Evolutionary conservation across 2,797 vertebrate genomes (phyloP).

Genomic region (Podargus strigoides): DNA sequence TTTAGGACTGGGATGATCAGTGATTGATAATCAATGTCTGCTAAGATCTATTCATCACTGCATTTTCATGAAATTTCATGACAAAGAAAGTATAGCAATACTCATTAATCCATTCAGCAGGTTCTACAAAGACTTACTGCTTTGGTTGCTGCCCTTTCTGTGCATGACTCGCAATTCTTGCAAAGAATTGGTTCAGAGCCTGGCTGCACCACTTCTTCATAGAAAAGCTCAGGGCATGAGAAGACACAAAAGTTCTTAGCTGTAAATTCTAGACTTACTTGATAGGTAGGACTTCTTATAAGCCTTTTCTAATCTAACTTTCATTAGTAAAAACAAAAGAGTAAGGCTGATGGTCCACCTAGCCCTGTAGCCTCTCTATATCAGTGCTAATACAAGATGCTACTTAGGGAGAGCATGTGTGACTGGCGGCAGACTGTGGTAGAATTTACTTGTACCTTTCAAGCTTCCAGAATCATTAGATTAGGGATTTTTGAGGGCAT

Average conservation of each 20-base stretch:
- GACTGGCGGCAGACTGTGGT: background rate
- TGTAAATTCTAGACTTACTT: background rate
- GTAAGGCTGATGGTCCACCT: background rate
- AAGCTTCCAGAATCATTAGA: background rate
- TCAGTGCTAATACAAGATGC: background rate
- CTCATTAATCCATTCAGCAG: background rate
- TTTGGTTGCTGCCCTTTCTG: background rate
- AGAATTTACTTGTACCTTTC: background rate
- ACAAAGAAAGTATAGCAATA: background rate
- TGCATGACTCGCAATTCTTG: background rate
- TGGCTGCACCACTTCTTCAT: background rate
- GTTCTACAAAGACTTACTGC: background rate
- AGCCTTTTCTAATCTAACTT: background rate
- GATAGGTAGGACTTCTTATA: background rate
- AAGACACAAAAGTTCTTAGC: background rate
- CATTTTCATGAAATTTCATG: background rate
- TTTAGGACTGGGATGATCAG: background rate
- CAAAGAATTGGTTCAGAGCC: background rate
- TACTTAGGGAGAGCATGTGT: background rate
- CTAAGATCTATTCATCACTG: background rate
- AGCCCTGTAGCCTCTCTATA: background rate
- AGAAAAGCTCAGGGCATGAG: background rate
- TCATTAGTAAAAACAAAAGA: background rate
- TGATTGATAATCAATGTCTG: background rate
- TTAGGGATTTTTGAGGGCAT: background rate